Conservation (phyloP, 2,113 vertebrate species). For the Mionectes macconnelli region DNA sequence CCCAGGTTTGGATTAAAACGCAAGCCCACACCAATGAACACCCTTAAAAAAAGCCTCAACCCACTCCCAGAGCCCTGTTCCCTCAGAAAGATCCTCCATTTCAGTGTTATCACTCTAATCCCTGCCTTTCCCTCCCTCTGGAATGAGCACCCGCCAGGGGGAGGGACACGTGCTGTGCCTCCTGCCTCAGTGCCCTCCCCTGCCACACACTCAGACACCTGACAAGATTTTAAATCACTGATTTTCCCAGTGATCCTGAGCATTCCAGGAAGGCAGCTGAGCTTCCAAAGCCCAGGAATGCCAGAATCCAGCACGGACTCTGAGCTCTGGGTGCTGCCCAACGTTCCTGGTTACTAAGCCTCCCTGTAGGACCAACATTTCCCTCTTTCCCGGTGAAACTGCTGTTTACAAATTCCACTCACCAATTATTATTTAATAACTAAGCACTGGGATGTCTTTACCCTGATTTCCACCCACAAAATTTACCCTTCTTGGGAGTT, state of each 20-base stretch:
- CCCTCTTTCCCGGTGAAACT: neutral
- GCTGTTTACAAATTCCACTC: neutral
- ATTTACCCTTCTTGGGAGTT: neutral
- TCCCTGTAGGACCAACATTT: neutral
- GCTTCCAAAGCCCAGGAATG: neutral
- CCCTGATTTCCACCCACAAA: neutral
- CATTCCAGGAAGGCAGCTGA: neutral
- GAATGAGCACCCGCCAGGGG: neutral
- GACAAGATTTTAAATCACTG: fast-evolving
- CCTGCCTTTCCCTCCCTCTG: no score
- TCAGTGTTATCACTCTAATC: no score
- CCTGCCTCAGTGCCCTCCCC: neutral
- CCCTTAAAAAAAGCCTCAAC: no score
- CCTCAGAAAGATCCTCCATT: neutral
- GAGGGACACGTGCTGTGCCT: fast-evolving
- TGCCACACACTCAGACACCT: neutral
- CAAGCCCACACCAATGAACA: no score
- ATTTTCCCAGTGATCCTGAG: neutral
- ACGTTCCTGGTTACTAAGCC: neutral
- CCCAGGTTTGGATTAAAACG: no score
- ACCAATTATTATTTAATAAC: neutral
- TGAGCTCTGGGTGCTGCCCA: neutral
- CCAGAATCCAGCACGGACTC: neutral
- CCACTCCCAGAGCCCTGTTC: neutral
- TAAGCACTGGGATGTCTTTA: neutral